Conservation (phyloP, 1,140 invertebrate species). For the Oncopeltus fasciatus region DNA sequence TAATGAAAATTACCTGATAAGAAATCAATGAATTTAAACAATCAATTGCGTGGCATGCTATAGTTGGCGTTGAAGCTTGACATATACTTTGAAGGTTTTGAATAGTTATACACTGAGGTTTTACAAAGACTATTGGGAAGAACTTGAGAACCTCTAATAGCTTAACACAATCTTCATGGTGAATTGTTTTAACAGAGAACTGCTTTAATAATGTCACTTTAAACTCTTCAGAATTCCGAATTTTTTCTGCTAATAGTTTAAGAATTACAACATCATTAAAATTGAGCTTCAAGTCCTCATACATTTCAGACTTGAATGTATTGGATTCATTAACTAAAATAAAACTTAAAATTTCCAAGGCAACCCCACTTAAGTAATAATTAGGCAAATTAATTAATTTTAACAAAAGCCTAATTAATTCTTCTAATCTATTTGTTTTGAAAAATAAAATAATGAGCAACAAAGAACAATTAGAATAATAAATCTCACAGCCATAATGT, state of each 20-base stretch:
- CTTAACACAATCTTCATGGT: constrained; percentile 9
- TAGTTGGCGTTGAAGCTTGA: neutral
- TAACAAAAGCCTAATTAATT: neutral
- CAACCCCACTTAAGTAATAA: neutral
- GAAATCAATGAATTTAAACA: neutral
- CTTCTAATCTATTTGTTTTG: neutral
- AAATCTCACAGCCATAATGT: neutral
- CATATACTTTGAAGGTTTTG: too few relatives aligned
- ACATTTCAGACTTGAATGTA: neutral
- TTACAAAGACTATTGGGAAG: too few relatives aligned
- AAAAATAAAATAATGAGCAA: neutral
- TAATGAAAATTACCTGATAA: neutral
- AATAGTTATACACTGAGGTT: too few relatives aligned
- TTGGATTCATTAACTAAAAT: neutral
- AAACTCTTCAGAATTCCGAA: neutral
- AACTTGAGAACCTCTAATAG: neutral
- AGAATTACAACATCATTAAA: neutral
- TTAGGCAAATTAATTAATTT: neutral
- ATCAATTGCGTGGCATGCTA: neutral
- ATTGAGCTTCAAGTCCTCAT: neutral
- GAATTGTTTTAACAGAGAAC: neutral
- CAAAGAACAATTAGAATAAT: neutral
- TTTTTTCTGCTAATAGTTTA: neutral
- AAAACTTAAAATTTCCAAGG: neutral
- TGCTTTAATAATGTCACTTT: neutral